A percentile compares a stretch with the other conserved stretches of the same genome.
These are phyloP conservation scores for Petrolisthes cinctipes DNA, from an alignment of 2,888 invertebrate species.

Conservation along the genomic window DNA sequence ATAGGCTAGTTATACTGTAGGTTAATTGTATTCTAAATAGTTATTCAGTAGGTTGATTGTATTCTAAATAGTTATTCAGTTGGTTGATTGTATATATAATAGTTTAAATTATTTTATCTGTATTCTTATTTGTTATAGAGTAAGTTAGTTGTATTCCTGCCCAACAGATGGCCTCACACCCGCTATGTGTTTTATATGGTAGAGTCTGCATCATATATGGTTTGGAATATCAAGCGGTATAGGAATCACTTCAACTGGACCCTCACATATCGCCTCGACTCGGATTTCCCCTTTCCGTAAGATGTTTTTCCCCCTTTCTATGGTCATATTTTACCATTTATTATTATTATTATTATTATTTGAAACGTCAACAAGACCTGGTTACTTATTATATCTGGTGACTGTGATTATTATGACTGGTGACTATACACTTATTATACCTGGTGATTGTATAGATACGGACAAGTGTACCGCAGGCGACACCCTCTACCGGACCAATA, in stretches of 20 bases:
- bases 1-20: too few relatives aligned
- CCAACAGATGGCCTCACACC: conserved; percentile 40
- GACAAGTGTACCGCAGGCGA: conserved; percentile 21
- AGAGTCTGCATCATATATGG: conserved; percentile 35
- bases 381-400: too few relatives aligned
- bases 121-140: too few relatives aligned
- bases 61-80: too few relatives aligned
- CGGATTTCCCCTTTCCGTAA: conserved; percentile 40
- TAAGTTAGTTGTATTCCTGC: not conserved
- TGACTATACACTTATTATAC: too few relatives aligned
- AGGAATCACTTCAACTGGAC: conserved; percentile 51
- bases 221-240: not conserved
- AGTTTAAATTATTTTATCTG: too few relatives aligned
- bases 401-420: too few relatives aligned
- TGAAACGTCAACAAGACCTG: not conserved
- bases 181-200: conserved; percentile 51
- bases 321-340: too few relatives aligned
- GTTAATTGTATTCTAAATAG: too few relatives aligned
- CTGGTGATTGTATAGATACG: conserved; percentile 6
- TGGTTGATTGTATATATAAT: too few relatives aligned
- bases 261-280: conserved; percentile 49
- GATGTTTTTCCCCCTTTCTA: too few relatives aligned
- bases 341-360: not conserved
- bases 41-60: too few relatives aligned
- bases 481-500: conserved; percentile 6